Base-by-base conservation (phyloP, 2,797 vertebrate species). In the Dendrocincla fuliginosa region DNA sequence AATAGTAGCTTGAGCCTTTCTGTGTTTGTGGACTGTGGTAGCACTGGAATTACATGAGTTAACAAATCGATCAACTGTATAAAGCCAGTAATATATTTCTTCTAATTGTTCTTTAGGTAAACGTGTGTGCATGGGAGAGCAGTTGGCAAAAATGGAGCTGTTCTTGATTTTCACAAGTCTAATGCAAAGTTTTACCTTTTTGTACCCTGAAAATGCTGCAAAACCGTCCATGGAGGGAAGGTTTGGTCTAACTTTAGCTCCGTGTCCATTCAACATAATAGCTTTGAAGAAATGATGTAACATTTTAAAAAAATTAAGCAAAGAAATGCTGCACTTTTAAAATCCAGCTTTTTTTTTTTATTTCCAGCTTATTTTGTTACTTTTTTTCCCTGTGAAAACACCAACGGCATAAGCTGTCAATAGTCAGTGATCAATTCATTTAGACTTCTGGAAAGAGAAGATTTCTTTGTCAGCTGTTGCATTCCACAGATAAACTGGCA, bases 141-240 rank as follows among this genome's bases (percentile, higher is more conserved):
- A 99, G 95, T 97, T 99, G 98, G 99, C 99, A 16, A 99, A 99
- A 98, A 99, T 99, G 99, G 99, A 99, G 97, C 90, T 99, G 25
- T 99, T 99, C 97, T 98, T 99, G 94, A 98, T 98, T 75, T 98
- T 99, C 55, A 98, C 98, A 81, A 98, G 97, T 80, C 98, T 99
- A 67, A 98, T 99, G 97, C 99, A 99, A 97, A 98, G 98, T 73
- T 99, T 99, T 96, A 98, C 71, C 4, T 99, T 99, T 91, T 90
- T 96, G 50, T 98, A 99, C 23, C 99, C 99, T 2, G 96, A 98
- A 69, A 98, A 98, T 35, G 95, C 82, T 22, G 67, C 96, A 76
- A 98, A 98, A 75, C 99, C 99, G 20, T 42, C 97, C 12, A 96
- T 99, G 97, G 97, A 98, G 0, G 99, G 99, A 37, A 98, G 98